phyloP scores from a whole-genome alignment of 2,113 vertebrate genomes.

The Cephalopterus ornatus region DNA sequence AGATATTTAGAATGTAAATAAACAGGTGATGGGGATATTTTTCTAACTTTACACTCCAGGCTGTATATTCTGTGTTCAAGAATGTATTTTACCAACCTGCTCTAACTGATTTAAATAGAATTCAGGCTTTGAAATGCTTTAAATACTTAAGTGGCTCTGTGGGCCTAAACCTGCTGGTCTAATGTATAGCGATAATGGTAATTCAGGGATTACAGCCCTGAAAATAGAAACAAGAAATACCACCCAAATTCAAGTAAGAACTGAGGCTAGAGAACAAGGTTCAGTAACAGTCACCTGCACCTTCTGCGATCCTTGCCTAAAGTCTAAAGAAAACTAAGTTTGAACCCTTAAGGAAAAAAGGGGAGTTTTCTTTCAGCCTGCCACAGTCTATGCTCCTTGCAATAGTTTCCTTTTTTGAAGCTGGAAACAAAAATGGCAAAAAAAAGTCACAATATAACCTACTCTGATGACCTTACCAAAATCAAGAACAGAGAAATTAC shows the following conservation, averaged over 20 bases:
- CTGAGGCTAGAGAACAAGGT: neutral
- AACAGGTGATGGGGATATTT: neutral
- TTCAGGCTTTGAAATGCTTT: conserved; percentile 6
- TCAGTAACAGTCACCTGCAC: neutral
- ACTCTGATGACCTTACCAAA: neutral
- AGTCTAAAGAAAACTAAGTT: neutral
- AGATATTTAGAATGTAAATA: neutral
- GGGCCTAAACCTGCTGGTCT: neutral
- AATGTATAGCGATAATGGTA: neutral
- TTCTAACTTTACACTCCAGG: neutral
- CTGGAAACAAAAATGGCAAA: neutral
- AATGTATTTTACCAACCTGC: neutral
- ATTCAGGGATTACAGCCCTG: neutral
- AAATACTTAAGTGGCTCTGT: neutral
- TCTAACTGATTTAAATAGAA: neutral
- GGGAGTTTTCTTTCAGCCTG: neutral
- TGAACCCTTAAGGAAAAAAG: neutral
- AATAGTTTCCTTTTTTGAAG: neutral
- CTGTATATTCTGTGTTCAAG: neutral
- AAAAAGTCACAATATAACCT: neutral
- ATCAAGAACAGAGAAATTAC: neutral
- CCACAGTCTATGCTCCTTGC: neutral
- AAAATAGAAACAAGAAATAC: neutral
- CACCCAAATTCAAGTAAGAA: neutral
- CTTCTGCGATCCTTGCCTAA: neutral